Percentiles rank a stretch among this genome's conserved stretches.
Conservation (phyloP, 2,797 vertebrate genomes). For the Cryptoblepharus egeriae region DNA sequence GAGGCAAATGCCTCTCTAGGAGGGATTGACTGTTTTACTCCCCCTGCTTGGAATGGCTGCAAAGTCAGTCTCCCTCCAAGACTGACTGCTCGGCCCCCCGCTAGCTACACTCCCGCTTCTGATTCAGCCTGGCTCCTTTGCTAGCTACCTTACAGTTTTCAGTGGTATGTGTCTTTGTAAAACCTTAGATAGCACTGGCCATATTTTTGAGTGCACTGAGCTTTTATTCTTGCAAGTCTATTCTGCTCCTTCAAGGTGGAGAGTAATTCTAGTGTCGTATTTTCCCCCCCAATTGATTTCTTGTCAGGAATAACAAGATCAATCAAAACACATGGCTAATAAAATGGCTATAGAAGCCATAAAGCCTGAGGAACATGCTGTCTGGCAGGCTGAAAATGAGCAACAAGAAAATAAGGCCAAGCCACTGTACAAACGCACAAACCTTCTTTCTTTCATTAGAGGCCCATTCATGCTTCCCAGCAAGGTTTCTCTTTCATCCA, state of each 20-base stretch:
- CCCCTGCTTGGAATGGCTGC: too few relatives aligned
- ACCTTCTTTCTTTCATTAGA: constrained; percentile 54
- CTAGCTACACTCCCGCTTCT: too few relatives aligned
- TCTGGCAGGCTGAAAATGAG: constrained; percentile 59
- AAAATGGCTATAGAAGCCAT: constrained; percentile 78
- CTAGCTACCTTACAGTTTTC: neutral
- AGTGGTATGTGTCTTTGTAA: neutral
- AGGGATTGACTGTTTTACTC: too few relatives aligned
- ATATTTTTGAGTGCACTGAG: neutral
- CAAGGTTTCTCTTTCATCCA: constrained; percentile 48
- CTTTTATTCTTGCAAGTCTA: neutral
- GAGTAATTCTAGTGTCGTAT: constrained; percentile 59
- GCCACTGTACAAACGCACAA: constrained; percentile 44
- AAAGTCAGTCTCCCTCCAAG: too few relatives aligned
- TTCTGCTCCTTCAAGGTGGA: constrained; percentile 57
- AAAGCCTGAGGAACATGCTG: constrained; percentile 58
- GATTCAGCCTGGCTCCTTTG: accelerated
- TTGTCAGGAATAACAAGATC: constrained; percentile 75
- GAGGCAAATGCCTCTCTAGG: too few relatives aligned
- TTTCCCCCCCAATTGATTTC: constrained; percentile 71
- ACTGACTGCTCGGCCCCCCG: too few relatives aligned
- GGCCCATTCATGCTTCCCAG: constrained; percentile 42
- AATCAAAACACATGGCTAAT: constrained; percentile 76
- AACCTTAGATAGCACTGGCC: neutral
- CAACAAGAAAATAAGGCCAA: constrained; percentile 50